Evolutionary conservation across 2,888 invertebrate genomes (phyloP).

Genomic region (Cheilosia grossa): DNA sequence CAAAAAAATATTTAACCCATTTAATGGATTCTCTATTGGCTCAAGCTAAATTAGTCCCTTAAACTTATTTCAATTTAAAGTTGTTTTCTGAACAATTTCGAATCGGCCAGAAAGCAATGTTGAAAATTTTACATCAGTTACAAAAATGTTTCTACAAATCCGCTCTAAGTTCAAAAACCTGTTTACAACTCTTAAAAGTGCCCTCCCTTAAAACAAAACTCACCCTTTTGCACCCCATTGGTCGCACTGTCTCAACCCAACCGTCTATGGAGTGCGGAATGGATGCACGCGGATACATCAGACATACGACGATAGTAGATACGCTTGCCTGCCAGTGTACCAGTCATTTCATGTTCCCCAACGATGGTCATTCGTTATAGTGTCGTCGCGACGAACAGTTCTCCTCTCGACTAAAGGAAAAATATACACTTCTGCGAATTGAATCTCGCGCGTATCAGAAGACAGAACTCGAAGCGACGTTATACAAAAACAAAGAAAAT

Average conservation of each 20-base stretch:
- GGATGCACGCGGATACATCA: conserved; percentile 68
- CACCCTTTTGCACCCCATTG: conserved; percentile 24
- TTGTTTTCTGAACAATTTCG: too few species aligned
- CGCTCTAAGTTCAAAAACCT: too few species aligned
- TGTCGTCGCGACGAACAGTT: conserved; percentile 72
- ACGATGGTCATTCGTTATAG: conserved; percentile 71
- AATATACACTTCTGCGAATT: conserved; percentile 5
- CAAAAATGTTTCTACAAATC: too few species aligned
- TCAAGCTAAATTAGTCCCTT: too few species aligned
- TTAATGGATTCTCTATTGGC: too few species aligned
- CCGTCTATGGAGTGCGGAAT: conserved; percentile 12
- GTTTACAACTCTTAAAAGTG: too few species aligned
- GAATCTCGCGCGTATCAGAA: conserved; percentile 22
- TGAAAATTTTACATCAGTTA: too few species aligned
- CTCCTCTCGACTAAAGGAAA: conserved; percentile 8
- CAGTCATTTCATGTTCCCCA: conserved; percentile 66
- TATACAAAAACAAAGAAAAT: conserved; percentile 57
- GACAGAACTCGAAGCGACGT: background rate
- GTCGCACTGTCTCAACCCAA: conserved; percentile 46
- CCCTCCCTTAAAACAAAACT: background rate
- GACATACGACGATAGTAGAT: conserved; percentile 69
- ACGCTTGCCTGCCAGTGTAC: conserved; percentile 47
- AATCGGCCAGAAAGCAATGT: too few species aligned
- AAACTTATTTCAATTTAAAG: too few species aligned
- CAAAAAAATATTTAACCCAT: too few species aligned